Evolutionary conservation across 2,888 invertebrate genomes (phyloP).

Genomic region (Caenorhabditis sp.): DNA sequence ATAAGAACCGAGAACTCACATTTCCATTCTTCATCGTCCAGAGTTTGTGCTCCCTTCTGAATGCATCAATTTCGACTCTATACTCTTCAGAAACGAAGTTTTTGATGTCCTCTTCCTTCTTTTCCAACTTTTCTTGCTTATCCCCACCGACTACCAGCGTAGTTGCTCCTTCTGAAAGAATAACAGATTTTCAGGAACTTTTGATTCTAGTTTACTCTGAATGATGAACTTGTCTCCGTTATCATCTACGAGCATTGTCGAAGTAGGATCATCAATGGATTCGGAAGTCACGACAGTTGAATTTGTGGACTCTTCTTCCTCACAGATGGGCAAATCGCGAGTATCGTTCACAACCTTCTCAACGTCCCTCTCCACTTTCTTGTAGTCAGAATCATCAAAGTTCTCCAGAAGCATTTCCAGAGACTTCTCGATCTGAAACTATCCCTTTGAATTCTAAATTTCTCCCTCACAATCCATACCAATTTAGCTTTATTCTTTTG

Average conservation of each 20-base stretch:
- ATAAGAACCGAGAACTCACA: constrained; percentile 1
- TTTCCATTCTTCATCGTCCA: constrained; percentile 56
- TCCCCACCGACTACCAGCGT: constrained; percentile 68
- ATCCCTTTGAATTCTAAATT: not conserved
- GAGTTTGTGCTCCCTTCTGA: constrained; percentile 65
- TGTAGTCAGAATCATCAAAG: constrained; percentile 56
- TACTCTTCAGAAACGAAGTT: constrained; percentile 69
- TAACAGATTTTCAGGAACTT: not conserved
- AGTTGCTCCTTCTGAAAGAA: constrained; percentile 67
- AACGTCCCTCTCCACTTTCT: constrained; percentile 46
- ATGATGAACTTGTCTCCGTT: constrained; percentile 70
- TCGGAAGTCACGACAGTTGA: constrained; percentile 24
- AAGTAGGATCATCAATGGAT: constrained; percentile 50
- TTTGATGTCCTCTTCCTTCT: constrained; percentile 50
- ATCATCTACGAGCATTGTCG: constrained; percentile 65
- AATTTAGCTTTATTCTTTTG: constrained; percentile 47
- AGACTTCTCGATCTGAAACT: constrained; percentile 58
- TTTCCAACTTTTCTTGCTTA: constrained; percentile 32
- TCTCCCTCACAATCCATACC: constrained; percentile 3
- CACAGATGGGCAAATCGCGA: constrained; percentile 41
- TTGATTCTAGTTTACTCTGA: constrained; percentile 45
- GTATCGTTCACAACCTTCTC: constrained; percentile 53
- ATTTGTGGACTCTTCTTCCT: constrained; percentile 28
- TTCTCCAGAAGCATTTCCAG: constrained; percentile 65
- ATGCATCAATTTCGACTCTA: constrained; percentile 70